phyloP scores from a whole-genome alignment of 2,113 vertebrate species.

The Thunnus thynnus region DNA sequence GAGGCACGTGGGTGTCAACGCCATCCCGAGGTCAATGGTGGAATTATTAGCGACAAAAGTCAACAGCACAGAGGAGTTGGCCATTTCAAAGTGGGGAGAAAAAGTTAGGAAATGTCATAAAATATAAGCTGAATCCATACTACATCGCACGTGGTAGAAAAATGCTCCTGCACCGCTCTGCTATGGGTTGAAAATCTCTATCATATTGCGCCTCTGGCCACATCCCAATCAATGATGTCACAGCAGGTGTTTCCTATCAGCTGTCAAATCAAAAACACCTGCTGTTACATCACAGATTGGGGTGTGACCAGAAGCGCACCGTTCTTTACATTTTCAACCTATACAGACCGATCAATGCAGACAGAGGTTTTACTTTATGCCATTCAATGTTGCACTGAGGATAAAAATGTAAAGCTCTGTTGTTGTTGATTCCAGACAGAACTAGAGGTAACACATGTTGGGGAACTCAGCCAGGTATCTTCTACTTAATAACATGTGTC shows the following conservation, averaged over 20 bases:
- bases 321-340: neutral
- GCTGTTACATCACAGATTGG: neutral
- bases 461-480: neutral
- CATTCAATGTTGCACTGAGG: neutral
- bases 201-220: constrained; percentile 21
- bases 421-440: neutral
- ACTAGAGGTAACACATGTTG: neutral
- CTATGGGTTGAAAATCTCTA: neutral
- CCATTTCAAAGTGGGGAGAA: too few species aligned
- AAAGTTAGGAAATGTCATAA: too few species aligned
- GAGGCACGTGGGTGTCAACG: too few species aligned
- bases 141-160: neutral
- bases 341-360: neutral
- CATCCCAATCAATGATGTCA: constrained; percentile 15
- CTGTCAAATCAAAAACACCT: constrained; percentile 38
- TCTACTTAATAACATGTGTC: neutral
- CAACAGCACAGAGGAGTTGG: too few species aligned
- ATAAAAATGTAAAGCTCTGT: neutral
- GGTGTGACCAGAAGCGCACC: neutral
- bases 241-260: constrained; percentile 48
- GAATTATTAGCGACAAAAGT: neutral
- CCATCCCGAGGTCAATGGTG: neutral
- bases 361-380: neutral
- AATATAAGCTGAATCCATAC: neutral
- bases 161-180: neutral